Evolutionary conservation across 64 coral and sea anemone genomes (phyloP), one percentile per base, ranked within the genome.

Genomic region (Anthopleura sola): DNA sequence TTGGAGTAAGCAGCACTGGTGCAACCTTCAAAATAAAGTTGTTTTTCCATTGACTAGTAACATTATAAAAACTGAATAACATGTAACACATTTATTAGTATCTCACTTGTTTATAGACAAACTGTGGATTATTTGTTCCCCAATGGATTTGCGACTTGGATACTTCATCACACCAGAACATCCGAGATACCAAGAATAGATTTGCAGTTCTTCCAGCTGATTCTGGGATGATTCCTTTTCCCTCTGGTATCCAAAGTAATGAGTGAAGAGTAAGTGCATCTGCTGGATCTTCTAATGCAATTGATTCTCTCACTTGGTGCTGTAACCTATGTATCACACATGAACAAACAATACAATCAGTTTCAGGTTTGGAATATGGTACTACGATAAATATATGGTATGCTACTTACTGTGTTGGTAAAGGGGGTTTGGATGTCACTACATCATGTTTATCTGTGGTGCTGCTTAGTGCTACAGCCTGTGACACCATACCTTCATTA

Each of bases 241-340:
- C 97, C 32, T 99, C 97, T 40, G 92, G 84, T 85, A 99, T 89
- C 97, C 97, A 99, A 26, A 99, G 87, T 83, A 99, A 84, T 28
- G 86, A 91, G 49, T 85, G 85, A 40, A 99, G 47, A 66, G 93
- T 86, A 64, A 95, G 50, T 11, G 50, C 60, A 44, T 91, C 92
- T 37, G 8, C 18, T 36, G 50, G 76, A 10, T 79, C 37, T 79
- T 71, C 66, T 71, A 15, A 32, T 71, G 34, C 66, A 11, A 31
- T 10, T 71, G 28, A 32, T 29, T 71, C 28, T 71, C n/a, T 71
- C 66, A 71, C 10, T n/a, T 28, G 58, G 21, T 23, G 17, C 11
- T 62, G 58, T 62, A 26, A 12, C 23, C 58, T 62, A 3, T 56
- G 16, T 21, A 56, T 20, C 16, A 20, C 55, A 56, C 5, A 56